Base-by-base conservation (phyloP, 2,113 vertebrate species). In the Salvelinus alpinus region DNA sequence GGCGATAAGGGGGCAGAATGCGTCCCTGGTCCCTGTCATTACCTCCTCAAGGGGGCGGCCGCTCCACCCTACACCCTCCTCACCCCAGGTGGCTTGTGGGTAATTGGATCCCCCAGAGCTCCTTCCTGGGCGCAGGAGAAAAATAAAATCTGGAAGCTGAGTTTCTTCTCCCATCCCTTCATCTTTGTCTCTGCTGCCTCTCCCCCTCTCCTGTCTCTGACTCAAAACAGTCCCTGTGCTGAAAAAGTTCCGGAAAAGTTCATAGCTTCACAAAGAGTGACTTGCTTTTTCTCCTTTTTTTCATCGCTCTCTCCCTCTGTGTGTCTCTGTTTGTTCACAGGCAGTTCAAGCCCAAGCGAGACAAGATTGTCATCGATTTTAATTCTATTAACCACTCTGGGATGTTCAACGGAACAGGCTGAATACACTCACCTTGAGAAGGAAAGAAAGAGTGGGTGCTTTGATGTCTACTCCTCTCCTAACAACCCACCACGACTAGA, bases 301-400 rank as follows among this genome's bases (percentile, higher is more conserved):
- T 47, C 34, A 34, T 8, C 57, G 6, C 34, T 7, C 66, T 18
- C 66, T 68, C 31, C 29, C 34, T 34, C 34, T 34, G 16, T 68
- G 16, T 68, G 13, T 68, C 1, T 77, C 87, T 80, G 12, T 71
- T 5, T 80, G 48, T 73, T 76, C 90, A 88, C 87, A 96, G 95
- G 82, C 93, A 95, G 89, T 96, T 95, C 91, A 92, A 92, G 81
- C 94, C 95, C 3, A 95, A 93, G 85, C 85, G 84, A 87, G 94
- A 79, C 83, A 92, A 92, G 92, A 94, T 96, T 81, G 88, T 95
- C 88, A 95, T 95, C 2, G 93, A 95, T 92, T 96, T 95, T 90
- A 92, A 95, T 91, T 95, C 94, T 80, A 95, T 96, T 91, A 94
- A 94, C 29, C 29, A 29, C 67, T 70, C 67, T 82, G 89, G 77